phyloP scores from a whole-genome alignment of 1,140 invertebrate species.

The Choristoneura fumiferana region DNA sequence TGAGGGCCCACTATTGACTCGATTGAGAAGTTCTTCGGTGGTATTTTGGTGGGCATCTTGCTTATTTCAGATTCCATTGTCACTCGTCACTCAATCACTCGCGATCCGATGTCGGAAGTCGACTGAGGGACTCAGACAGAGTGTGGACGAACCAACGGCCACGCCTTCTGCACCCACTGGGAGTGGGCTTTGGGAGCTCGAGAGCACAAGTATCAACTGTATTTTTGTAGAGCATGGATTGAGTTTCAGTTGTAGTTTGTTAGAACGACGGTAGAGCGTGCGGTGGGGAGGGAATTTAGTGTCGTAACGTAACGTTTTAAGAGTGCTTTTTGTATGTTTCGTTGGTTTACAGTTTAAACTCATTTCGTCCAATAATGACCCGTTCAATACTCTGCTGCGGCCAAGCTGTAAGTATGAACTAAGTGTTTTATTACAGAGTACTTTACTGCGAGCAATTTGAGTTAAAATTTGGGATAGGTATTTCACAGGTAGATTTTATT shows the following conservation, averaged over 20 bases:
- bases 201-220: background rate
- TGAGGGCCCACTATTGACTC: conserved; percentile 68
- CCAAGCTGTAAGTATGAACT: conserved; percentile 4
- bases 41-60: conserved; percentile 67
- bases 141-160: background rate
- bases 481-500: conserved; percentile 6
- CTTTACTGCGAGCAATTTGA: conserved; percentile 11
- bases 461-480: background rate
- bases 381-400: conserved; percentile 15
- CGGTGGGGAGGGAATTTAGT: background rate
- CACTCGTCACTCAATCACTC: conserved; percentile 26
- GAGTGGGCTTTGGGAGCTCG: background rate
- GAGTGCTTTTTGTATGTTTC: background rate
- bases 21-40: conserved; percentile 66
- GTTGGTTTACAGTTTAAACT: background rate
- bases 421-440: conserved; percentile 13
- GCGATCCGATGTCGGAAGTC: background rate
- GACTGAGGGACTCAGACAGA: no score
- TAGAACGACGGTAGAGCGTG: background rate
- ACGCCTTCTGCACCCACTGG: conserved; percentile 15
- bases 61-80: conserved; percentile 66
- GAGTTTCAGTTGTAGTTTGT: background rate
- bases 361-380: conserved; percentile 10
- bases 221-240: background rate
- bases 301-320: background rate